Evolutionary conservation across 2,113 vertebrate genomes (phyloP).

Genomic region (Numenius arquata): DNA sequence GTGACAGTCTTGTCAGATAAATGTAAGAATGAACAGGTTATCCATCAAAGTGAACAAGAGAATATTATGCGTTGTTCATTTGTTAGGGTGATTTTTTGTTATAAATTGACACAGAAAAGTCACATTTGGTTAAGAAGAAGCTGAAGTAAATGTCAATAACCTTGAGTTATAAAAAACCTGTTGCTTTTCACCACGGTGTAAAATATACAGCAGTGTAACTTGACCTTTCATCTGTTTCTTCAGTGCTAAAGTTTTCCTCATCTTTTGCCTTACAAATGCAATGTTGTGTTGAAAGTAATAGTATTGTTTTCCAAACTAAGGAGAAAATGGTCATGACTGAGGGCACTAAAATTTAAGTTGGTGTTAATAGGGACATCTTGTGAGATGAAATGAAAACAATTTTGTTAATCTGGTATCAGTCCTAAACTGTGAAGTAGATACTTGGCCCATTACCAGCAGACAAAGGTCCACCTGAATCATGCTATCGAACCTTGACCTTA

Average conservation of each 20-base stretch:
- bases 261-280: not conserved
- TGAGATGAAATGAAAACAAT: not conserved
- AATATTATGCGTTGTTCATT: not conserved
- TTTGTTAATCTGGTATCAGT: not conserved
- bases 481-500: not conserved
- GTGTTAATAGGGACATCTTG: not conserved
- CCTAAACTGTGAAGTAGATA: not conserved
- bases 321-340: not conserved
- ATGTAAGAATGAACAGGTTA: not conserved
- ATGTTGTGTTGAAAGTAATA: not conserved
- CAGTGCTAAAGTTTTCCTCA: no score
- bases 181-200: not conserved
- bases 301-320: not conserved
- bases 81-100: not conserved
- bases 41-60: not conserved
- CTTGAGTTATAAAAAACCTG: not conserved
- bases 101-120: not conserved
- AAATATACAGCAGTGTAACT: not conserved
- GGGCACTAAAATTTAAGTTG: not conserved
- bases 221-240: not conserved
- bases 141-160: not conserved
- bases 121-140: not conserved
- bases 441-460: not conserved
- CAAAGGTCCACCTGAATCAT: not conserved
- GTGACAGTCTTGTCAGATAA: not conserved